Percentiles rank a stretch among this genome's conserved stretches.
These are phyloP conservation scores for Corythornis leucogaster DNA, from an alignment of 2,797 vertebrate genomes.

Conservation along the genomic window DNA sequence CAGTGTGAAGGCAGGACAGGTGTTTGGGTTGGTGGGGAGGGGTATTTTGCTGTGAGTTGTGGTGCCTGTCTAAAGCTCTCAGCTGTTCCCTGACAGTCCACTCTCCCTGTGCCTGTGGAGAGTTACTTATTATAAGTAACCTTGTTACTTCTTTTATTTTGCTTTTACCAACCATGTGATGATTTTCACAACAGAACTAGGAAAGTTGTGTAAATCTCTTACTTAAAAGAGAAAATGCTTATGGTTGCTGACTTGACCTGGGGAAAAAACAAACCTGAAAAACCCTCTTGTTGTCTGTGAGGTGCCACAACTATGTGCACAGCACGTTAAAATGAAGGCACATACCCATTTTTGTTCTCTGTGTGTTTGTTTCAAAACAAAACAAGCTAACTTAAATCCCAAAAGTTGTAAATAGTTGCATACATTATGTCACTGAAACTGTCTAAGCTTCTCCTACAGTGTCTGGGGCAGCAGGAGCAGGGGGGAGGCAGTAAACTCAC, in stretches of 20 bases:
- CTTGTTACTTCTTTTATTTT: too few species aligned
- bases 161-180: background rate
- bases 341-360: background rate
- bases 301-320: background rate
- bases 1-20: rapidly evolving
- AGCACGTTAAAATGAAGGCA: background rate
- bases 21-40: background rate
- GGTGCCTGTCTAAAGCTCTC: background rate
- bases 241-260: background rate
- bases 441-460: background rate
- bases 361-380: background rate
- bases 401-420: background rate
- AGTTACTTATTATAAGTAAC: background rate
- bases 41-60: background rate
- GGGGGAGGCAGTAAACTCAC: background rate
- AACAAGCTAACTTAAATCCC: background rate
- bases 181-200: background rate
- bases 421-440: background rate
- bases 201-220: background rate
- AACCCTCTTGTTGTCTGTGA: background rate
- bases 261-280: background rate
- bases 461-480: background rate
- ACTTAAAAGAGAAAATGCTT: background rate
- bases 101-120: background rate
- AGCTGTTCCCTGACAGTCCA: background rate